phyloP scores from a whole-genome alignment of 2,797 vertebrate species.

The Periophthalmus magnuspinnatus region DNA sequence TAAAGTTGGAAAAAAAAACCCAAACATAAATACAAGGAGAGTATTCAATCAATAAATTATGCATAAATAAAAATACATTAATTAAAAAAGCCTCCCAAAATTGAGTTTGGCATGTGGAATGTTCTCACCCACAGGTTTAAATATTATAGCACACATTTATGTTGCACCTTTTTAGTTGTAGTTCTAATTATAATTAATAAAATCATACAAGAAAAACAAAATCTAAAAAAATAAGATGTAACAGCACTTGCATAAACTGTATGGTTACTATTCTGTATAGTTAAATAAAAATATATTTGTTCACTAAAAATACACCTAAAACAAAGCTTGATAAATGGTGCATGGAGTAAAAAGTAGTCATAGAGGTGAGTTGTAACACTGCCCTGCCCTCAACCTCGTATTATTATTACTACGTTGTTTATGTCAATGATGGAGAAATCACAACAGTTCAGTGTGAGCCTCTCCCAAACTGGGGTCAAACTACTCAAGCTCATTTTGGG shows the following conservation, averaged over 20 bases:
- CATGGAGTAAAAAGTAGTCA: not conserved
- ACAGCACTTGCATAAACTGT: not conserved
- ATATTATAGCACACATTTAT: not conserved
- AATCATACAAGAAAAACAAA: not conserved
- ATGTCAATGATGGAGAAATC: constrained; percentile 2
- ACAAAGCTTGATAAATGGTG: not conserved
- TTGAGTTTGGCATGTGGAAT: not conserved
- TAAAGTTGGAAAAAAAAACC: too few relatives aligned
- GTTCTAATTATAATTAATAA: not conserved
- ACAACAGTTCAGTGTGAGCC: constrained; percentile 14
- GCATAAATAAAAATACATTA: not conserved
- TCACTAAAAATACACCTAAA: not conserved
- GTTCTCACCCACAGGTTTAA: not conserved
- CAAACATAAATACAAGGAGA: too few relatives aligned
- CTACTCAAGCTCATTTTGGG: constrained; percentile 27
- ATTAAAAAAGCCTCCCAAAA: not conserved
- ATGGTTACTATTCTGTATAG: not conserved
- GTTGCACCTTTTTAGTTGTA: not conserved
- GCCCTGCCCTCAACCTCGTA: not conserved
- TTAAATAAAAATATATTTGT: not conserved
- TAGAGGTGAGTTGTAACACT: not conserved
- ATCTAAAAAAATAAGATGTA: not conserved
- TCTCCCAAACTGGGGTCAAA: constrained; percentile 13
- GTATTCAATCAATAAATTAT: too few relatives aligned
- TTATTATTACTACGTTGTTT: not conserved